Base-by-base conservation (phyloP, 2,113 vertebrate genomes). In the Microtus richardsoni region DNA sequence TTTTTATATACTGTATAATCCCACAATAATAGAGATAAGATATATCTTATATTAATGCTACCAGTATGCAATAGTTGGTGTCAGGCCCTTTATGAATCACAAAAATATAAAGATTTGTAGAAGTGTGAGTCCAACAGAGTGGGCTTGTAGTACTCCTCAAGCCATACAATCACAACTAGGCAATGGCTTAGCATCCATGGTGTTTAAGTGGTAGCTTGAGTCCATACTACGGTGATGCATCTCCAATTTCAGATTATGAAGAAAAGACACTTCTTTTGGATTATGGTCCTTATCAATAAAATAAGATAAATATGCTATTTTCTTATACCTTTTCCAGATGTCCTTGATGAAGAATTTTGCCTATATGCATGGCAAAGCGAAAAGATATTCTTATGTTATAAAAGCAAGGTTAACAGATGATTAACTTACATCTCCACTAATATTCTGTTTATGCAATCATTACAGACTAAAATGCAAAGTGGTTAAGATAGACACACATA, bases 131-230 rank as follows among this genome's bases (percentile, higher is more conserved):
- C 7, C 28, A 84, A 14, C 26, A 44, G 3, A 64, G 3, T 28
- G 3, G 58, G 7, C 16, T 30, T 4, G n/a, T 6, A 44, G 7
- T n/a, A 64, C 17, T 54, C 21, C 5, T n/a, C 52, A 82, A 82
- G 0, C 2, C 3, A 2, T n/a, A n/a, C 33, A n/a, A 10, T 9
- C 24, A 62, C 24, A 62, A 83, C 3, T 10, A 3, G 54, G 7
- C 7, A 13, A 5, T 30, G 24, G 4, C 1, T 64, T 84, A 26
- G 30, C 39, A 41, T 17, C 2, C 33, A n/a, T 28, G 6, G 0
- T 64, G n/a, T 9, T 60, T 83, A 41, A 26, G 11, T 17, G 8
- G 5, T 19, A 9, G 22, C 54, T 82, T 39, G 39, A 39, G 8
- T 14, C 13, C 13, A 64, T n/a, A 39, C 3, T 83, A 64, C 44